Evolutionary conservation across 2,113 vertebrate genomes (phyloP), one percentile per base, ranked within the genome.

Genomic region (Semicossyphus pulcher): DNA sequence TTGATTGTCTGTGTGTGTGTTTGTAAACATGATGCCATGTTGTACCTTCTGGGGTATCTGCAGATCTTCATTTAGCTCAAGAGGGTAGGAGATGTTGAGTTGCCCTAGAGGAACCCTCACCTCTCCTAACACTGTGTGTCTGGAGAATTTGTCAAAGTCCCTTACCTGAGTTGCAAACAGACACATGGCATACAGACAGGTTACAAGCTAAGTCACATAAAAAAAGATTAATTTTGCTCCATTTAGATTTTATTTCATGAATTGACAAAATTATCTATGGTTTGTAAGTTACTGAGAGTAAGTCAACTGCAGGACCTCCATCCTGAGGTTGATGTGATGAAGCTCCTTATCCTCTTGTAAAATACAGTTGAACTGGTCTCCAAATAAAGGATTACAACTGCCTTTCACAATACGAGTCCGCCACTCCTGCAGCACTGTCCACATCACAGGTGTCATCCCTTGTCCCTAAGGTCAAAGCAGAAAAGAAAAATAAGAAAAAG

Each of bases 101-200:
- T 69, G 45, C 1, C 61, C 83, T 5, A 95, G 67, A 26, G 86
- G 47, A 59, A 85, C 56, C 25, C 87, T 92, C 41, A 92, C 89
- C 76, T 95, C 91, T 66, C 94, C 94, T 16, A 95, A 84, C 7
- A 86, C 65, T 7, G 82, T 60, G 25, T 92, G 89, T 77, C 93
- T 90, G 72, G 94, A 95, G 82, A 92, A 93, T 72, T 86, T 93
- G 88, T 95, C 83, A 58, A 94, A 94, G 80, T 89, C 59, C 59
- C 89, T 93, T 34, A 95, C 93, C 94, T 95, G 74, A 59, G 28
- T 76, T 4, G 36, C 14, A 67, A n/a, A 78, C 9, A 78, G 9
- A 77, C 8, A 80, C 10, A 60, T 6, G 31, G n/a, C n/a, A n/a
- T n/a, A 37, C 18, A 42, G 10, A 37, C 23, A n/a, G 11, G 26